phyloP scores from a whole-genome alignment of 2,888 invertebrate species.

The Silvanus unidentatus region DNA sequence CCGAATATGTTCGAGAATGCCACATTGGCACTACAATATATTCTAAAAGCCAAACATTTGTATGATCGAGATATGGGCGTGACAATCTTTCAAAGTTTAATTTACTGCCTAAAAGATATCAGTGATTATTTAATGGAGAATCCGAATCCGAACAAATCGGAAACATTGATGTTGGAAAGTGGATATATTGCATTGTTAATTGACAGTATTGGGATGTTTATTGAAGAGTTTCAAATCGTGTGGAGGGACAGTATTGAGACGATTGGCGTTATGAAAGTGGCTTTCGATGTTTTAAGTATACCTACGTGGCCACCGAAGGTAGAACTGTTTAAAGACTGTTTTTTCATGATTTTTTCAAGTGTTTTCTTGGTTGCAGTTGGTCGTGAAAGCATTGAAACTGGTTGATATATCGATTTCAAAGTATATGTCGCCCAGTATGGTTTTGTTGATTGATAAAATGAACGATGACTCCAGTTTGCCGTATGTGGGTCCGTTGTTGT shows the following conservation, averaged over 20 bases:
- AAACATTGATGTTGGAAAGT: constrained; percentile 30
- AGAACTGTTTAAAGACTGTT: constrained; percentile 25
- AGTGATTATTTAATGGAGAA: constrained; percentile 29
- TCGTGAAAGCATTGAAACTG: constrained; percentile 64
- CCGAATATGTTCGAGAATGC: constrained; percentile 45
- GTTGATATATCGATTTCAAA: constrained; percentile 65
- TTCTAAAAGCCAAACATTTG: constrained; percentile 54
- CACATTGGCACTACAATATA: constrained; percentile 52
- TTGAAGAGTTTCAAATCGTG: constrained; percentile 64
- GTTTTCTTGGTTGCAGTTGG: constrained; percentile 51
- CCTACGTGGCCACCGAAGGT: constrained; percentile 51
- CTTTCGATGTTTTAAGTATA: constrained; percentile 51
- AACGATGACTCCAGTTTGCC: constrained; percentile 59
- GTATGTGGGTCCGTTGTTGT: constrained; percentile 61
- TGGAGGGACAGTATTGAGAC: constrained; percentile 77
- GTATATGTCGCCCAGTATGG: constrained; percentile 72
- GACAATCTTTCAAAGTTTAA: constrained; percentile 57
- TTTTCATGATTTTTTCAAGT: neutral
- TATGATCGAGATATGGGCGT: constrained; percentile 58
- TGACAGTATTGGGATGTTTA: constrained; percentile 58
- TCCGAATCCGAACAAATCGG: constrained; percentile 20
- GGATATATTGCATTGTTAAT: constrained; percentile 59
- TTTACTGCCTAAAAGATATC: constrained; percentile 57
- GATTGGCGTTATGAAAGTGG: constrained; percentile 55
- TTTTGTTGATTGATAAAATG: constrained; percentile 62